Evolutionary conservation across 2,888 invertebrate genomes (phyloP).

Genomic region (Pachymerium ferrugineum): DNA sequence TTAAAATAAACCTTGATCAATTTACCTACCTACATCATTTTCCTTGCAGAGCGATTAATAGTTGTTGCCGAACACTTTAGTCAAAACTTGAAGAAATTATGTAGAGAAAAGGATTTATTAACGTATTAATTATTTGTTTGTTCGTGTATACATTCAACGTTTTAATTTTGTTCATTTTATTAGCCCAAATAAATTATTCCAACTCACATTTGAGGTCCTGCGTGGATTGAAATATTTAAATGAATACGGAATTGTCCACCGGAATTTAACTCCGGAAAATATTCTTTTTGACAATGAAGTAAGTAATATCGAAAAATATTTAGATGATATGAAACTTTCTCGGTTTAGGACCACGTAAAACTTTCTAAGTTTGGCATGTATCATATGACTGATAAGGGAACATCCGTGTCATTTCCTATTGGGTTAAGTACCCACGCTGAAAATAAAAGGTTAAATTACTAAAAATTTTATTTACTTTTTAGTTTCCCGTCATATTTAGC

Average conservation of each 20-base stretch:
- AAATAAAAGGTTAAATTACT: background rate
- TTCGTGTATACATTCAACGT: too few relatives aligned
- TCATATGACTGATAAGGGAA: slow-evolving; percentile 80
- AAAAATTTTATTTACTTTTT: background rate
- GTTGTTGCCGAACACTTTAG: slow-evolving; percentile 48
- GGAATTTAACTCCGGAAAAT: slow-evolving; percentile 75
- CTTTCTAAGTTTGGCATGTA: slow-evolving; percentile 90
- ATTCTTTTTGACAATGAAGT: slow-evolving; percentile 67
- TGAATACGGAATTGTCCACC: slow-evolving; percentile 64
- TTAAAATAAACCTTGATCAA: background rate
- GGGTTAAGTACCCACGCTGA: slow-evolving; percentile 46
- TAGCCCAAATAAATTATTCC: slow-evolving; percentile 52
- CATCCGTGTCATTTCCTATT: slow-evolving; percentile 78
- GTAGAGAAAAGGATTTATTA: background rate
- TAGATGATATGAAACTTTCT: background rate
- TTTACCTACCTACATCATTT: slow-evolving; percentile 6
- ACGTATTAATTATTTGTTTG: background rate
- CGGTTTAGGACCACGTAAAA: slow-evolving; percentile 58
- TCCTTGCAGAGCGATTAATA: slow-evolving; percentile 47
- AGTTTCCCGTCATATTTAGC: slow-evolving; percentile 44
- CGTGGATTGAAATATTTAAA: slow-evolving; percentile 69
- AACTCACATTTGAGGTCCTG: slow-evolving; percentile 67
- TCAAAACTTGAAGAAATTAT: slow-evolving; percentile 41
- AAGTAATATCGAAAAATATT: too few relatives aligned
- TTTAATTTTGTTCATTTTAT: too few relatives aligned